These are phyloP conservation scores for Myripristis murdjan DNA, from an alignment of 2,797 vertebrate species.

Conservation along the genomic window DNA sequence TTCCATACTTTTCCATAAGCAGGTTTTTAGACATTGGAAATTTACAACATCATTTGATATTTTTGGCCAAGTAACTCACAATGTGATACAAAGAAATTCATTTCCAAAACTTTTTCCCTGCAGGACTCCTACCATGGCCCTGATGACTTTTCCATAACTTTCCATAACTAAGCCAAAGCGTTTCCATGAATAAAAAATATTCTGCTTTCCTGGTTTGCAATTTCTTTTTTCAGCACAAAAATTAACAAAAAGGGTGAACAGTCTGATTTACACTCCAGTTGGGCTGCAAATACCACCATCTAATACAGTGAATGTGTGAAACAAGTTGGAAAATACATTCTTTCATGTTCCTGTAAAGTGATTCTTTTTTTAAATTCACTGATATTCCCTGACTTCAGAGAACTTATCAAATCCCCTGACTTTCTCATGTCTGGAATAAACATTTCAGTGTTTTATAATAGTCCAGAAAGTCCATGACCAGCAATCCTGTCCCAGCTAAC, in stretches of 20 bases:
- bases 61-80: too few relatives aligned
- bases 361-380: too few relatives aligned
- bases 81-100: not conserved
- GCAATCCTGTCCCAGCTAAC: not conserved
- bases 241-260: not conserved
- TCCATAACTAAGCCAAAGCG: not conserved
- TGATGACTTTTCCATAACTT: not conserved
- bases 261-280: too few relatives aligned
- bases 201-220: not conserved
- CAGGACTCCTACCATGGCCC: not conserved
- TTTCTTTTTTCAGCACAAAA: not conserved
- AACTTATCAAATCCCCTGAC: not conserved
- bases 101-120: not conserved
- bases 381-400: too few relatives aligned
- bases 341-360: too few relatives aligned
- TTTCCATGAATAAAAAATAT: not conserved
- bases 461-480: not conserved
- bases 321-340: too few relatives aligned
- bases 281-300: too few relatives aligned
- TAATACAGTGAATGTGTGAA: too few relatives aligned
- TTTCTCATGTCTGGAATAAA: too few relatives aligned
- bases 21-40: too few relatives aligned
- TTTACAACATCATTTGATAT: too few relatives aligned
- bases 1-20: too few relatives aligned
- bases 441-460: not conserved